Evolutionary conservation across 2,113 vertebrate genomes (phyloP).

Genomic region (Anthoscopus minutus): DNA sequence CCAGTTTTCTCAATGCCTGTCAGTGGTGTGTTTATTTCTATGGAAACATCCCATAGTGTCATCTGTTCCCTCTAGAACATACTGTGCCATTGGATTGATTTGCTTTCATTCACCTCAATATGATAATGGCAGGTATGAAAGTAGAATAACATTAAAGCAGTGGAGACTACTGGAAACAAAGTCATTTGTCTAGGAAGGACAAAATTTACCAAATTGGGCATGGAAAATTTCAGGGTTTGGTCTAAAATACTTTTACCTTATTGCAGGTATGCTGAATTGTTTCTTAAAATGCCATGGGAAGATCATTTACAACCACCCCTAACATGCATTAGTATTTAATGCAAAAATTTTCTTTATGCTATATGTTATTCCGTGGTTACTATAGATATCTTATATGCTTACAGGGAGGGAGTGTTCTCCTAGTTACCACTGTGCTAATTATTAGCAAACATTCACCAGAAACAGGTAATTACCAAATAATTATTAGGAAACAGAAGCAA

Average conservation of each 20-base stretch:
- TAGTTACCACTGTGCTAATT: background rate
- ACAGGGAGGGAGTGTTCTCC: background rate
- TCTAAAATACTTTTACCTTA: background rate
- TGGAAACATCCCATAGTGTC: background rate
- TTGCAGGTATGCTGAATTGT: background rate
- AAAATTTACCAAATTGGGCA: background rate
- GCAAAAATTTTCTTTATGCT: background rate
- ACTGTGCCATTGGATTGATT: background rate
- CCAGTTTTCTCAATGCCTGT: background rate
- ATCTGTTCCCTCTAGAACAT: background rate
- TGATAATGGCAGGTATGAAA: background rate
- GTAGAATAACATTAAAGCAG: background rate
- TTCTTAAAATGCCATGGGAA: background rate
- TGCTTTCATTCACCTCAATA: background rate
- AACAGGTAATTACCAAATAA: constrained; percentile 34
- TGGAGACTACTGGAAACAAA: background rate
- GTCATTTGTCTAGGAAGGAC: background rate
- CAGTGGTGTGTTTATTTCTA: background rate
- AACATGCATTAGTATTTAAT: background rate
- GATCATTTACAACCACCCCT: background rate
- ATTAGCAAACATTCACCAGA: background rate
- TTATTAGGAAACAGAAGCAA: constrained; percentile 1
- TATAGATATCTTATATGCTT: background rate
- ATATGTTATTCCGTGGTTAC: background rate
- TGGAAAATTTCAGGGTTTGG: background rate